Percentiles rank a stretch among this genome's conserved stretches.
Evolutionary conservation across 2,113 vertebrate species (phyloP).

Genomic region (Halichoerus grypus): DNA sequence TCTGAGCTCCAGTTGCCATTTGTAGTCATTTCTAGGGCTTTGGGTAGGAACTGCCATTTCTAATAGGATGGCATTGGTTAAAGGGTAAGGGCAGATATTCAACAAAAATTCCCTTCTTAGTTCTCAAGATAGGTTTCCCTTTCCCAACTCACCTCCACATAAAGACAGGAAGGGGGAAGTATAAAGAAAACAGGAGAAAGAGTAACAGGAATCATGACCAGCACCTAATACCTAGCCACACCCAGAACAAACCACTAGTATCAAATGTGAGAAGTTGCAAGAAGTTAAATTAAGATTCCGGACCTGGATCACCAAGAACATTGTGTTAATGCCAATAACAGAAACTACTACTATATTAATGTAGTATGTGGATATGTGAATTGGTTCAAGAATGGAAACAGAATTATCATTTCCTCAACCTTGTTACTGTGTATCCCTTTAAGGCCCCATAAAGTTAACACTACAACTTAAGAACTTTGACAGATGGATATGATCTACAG

Average conservation of each 20-base stretch:
- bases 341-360: neutral
- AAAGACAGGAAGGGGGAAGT: neutral
- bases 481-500: neutral
- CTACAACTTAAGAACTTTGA: slow-evolving; percentile 59
- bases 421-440: neutral
- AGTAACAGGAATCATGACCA: neutral
- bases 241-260: neutral
- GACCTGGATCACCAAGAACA: neutral
- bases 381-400: neutral
- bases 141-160: neutral
- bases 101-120: neutral
- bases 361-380: neutral
- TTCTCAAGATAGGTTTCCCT: neutral
- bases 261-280: neutral
- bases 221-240: neutral
- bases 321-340: neutral
- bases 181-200: neutral
- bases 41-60: neutral
- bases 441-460: neutral
- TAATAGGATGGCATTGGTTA: neutral
- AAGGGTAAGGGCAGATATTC: neutral
- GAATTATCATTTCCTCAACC: neutral
- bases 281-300: neutral
- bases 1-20: neutral
- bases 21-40: neutral